Conservation (phyloP, 1,140 invertebrate species). For the Eubasilissa regina region DNA sequence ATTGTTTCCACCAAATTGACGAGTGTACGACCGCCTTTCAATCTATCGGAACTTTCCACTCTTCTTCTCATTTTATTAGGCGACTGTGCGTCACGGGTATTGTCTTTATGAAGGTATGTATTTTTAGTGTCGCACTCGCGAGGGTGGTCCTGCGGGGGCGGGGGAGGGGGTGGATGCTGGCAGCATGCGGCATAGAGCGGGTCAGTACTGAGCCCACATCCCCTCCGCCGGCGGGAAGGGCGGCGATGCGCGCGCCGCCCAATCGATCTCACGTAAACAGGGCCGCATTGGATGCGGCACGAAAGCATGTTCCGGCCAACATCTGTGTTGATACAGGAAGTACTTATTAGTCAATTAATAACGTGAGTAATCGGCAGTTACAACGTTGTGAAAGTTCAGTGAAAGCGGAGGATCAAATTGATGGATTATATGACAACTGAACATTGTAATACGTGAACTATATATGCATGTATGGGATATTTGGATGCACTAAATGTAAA, state of each 20-base stretch:
- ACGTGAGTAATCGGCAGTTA: neutral
- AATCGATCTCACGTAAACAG: conserved; percentile 7
- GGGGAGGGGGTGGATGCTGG: neutral
- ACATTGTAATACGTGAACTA: too few relatives aligned
- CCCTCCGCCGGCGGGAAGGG: neutral
- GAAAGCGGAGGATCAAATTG: too few relatives aligned
- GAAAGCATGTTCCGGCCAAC: neutral
- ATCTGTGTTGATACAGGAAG: too few relatives aligned
- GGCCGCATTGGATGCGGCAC: conserved; percentile 15
- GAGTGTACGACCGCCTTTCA: too few relatives aligned
- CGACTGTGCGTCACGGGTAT: neutral
- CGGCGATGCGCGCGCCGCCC: conserved; percentile 21
- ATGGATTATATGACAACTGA: too few relatives aligned
- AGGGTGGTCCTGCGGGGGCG: neutral
- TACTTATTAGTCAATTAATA: neutral
- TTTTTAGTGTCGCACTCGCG: conserved; percentile 37
- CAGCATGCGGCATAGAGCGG: conserved; percentile 45
- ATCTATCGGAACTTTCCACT: neutral
- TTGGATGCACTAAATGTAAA: too few relatives aligned
- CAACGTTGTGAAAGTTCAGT: too few relatives aligned
- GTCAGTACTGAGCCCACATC: conserved; percentile 20
- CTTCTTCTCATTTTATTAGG: neutral
- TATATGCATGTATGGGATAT: too few relatives aligned
- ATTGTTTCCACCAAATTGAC: too few relatives aligned
- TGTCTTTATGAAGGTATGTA: conserved; percentile 14